Evolutionary conservation across 2,113 vertebrate species (phyloP).

Genomic region (Oncorhynchus masou): DNA sequence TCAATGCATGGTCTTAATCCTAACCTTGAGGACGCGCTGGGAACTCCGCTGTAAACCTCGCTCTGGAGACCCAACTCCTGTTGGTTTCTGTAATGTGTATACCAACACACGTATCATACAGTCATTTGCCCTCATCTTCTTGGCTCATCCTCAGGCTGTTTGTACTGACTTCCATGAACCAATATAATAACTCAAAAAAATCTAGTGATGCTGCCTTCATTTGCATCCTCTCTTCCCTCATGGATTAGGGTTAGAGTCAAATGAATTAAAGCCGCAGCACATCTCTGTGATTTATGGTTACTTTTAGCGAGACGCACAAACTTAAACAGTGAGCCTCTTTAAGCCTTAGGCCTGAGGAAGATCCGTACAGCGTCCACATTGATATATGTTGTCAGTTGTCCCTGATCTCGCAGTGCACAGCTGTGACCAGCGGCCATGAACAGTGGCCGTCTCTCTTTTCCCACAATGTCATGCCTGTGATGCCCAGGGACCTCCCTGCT

Average conservation of each 20-base stretch:
- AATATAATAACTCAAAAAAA: neutral
- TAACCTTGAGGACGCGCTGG: conserved; percentile 1
- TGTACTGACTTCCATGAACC: neutral
- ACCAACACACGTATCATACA: neutral
- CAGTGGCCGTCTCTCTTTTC: conserved; percentile 55
- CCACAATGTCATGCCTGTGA: conserved; percentile 64
- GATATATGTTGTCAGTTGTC: conserved; percentile 53
- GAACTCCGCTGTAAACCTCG: neutral
- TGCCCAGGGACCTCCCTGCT: conserved; percentile 23
- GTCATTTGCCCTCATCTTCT: neutral
- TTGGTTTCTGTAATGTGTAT: neutral
- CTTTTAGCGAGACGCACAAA: conserved; percentile 14
- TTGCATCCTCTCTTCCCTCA: neutral
- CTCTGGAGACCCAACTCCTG: neutral
- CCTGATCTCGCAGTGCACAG: conserved; percentile 47
- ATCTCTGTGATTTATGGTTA: conserved; percentile 29
- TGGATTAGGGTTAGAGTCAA: neutral
- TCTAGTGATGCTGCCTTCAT: neutral
- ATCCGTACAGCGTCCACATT: conserved; percentile 45
- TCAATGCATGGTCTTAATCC: conserved; percentile 2
- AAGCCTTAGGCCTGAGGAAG: conserved; percentile 34
- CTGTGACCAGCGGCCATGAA: conserved; percentile 51
- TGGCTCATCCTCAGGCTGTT: neutral
- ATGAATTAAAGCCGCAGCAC: conserved; percentile 12
- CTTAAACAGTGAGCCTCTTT: conserved; percentile 48